phyloP scores from a whole-genome alignment of 2,888 invertebrate genomes.

The Cheiracanthium punctorium region DNA sequence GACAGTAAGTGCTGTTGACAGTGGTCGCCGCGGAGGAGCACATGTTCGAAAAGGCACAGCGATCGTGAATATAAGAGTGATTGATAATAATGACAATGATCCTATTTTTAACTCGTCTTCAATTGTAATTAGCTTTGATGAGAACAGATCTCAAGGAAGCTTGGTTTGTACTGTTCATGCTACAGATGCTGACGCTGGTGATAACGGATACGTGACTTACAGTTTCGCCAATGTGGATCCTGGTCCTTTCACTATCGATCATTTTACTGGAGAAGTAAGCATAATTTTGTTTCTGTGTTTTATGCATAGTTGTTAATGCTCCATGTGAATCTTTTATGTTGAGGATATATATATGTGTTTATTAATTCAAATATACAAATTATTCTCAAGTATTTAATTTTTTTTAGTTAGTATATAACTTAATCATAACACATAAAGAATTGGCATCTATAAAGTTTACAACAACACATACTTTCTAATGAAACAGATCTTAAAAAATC shows the following conservation, averaged over 20 bases:
- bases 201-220: slow-evolving; percentile 96
- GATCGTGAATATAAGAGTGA: slow-evolving; percentile 90
- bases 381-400: no score
- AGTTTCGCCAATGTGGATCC: slow-evolving; percentile 92
- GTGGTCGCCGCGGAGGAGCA: slow-evolving; percentile 77
- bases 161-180: slow-evolving; percentile 90
- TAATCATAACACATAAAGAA: no score
- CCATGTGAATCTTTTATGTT: no score
- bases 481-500: no score
- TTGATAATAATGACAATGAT: slow-evolving; percentile 95
- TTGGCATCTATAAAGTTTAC: no score
- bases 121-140: slow-evolving; percentile 83
- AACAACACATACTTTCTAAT: no score
- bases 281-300: no score
- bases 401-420: no score
- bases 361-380: no score
- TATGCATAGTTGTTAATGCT: no score
- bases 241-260: slow-evolving; percentile 96
- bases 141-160: slow-evolving; percentile 91
- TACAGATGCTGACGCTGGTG: slow-evolving; percentile 91
- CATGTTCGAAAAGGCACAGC: slow-evolving; percentile 86
- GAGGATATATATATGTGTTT: no score
- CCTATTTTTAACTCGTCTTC: slow-evolving; percentile 84
- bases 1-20: slow-evolving; percentile 92
- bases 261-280: slow-evolving; percentile 89